Conservation (phyloP, 1,140 invertebrate species). For the Schlechtendalia chinensis region DNA sequence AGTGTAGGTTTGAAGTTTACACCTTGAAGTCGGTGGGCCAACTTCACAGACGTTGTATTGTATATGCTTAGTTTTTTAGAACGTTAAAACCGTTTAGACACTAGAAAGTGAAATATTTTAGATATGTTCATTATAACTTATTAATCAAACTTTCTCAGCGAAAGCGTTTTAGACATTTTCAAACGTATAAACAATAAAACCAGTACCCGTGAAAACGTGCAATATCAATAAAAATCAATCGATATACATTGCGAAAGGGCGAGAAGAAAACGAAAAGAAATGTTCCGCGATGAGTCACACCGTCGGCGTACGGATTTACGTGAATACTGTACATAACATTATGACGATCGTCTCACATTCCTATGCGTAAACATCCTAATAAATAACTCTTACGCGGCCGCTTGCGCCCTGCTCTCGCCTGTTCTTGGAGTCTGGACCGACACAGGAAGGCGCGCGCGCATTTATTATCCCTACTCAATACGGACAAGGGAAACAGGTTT, state of each 20-base stretch:
- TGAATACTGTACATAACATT: background rate
- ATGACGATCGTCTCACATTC: constrained; percentile 31
- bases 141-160: too few relatives aligned
- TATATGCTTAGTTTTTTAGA: too few relatives aligned
- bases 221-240: too few relatives aligned
- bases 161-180: too few relatives aligned
- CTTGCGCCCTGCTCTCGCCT: background rate
- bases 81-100: too few relatives aligned
- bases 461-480: background rate
- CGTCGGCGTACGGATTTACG: background rate
- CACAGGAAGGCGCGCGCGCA: background rate
- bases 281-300: constrained; percentile 26
- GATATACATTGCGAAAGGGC: background rate
- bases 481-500: constrained; percentile 14
- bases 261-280: constrained; percentile 29
- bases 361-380: constrained; percentile 33
- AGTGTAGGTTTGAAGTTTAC: too few relatives aligned
- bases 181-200: too few relatives aligned
- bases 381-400: constrained; percentile 32
- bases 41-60: too few relatives aligned
- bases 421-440: background rate
- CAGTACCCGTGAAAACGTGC: too few relatives aligned
- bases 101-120: too few relatives aligned
- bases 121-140: too few relatives aligned
- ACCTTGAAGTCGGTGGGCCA: too few relatives aligned